Evolutionary conservation across 2,797 vertebrate genomes (phyloP), one percentile per base, ranked within the genome.

Genomic region (Etheostoma nigrum): DNA sequence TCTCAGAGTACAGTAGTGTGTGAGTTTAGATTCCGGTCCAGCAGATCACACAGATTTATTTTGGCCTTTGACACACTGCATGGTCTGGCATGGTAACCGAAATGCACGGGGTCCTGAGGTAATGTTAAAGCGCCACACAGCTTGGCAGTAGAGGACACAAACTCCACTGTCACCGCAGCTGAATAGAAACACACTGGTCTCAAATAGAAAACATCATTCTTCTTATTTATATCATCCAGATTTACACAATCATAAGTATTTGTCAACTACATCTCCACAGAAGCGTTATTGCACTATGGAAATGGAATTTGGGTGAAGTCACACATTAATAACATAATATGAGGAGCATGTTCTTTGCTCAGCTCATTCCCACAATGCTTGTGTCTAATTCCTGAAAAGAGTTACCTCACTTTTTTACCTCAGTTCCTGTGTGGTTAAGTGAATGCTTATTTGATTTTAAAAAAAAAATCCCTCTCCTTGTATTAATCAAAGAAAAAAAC

Each of bases 101-200:
- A 76, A 81, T 27, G 59, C 44, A 42, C 67, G 1, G 70, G 67
- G 74, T 81, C 69, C 57, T 23, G 49, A 76, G 85, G 81, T 78
- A 69, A 72, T n/a, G 51, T 80, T 64, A 30, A 72, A 72, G 44
- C 3, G 27, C 3, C 68, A 21, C 69, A 54, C 42, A 45, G 73
- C 54, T 75, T 73, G 81, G 68, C 82, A 73, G 79, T 55, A 81
- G 74, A 86, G 77, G 79, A 72, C 82, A 62, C 68, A 16, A 4
- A 4, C 72, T 58, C 51, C 67, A 70, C 21, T 79, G 68, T 67
- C 69, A 25, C 76, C 19, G 59, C 72, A n/a, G 65, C 68, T 30
- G 72, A 47, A 36, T 15, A 21, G 27, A 75, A 27, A 61, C 51
- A 30, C 44, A 48, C 65, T 23, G 33, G 47, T 70, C 18, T 45